Evolutionary conservation across 2,113 vertebrate species (phyloP), one percentile per base, ranked within the genome.

Genomic region (Entosphenus tridentatus): DNA sequence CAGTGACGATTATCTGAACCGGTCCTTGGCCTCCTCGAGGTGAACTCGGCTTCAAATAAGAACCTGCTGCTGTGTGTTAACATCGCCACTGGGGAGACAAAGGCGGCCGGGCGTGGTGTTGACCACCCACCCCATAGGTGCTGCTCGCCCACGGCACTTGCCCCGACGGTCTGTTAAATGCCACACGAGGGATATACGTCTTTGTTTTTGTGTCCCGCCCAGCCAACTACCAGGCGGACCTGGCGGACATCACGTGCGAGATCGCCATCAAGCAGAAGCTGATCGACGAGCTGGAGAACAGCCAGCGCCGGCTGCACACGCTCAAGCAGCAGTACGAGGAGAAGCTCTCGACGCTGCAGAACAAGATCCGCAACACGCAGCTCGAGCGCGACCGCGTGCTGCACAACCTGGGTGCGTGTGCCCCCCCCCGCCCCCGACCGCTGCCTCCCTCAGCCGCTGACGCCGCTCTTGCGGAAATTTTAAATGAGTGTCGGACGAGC

Each of bases 201-300:
- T 67, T 67, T 11, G 69, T 72, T 71, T 72, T 70, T 74, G 1
- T 76, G 73, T 77, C 72, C 65, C 10, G 75, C 75, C 73, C 72
- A 96, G 93, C 88, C 62, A 86, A 85, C 73, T 87, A 88, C 74
- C 92, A 97, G 71, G 90, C 87, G 3, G 92, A 98, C 77, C 76
- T 98, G 78, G 93, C 93, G 74, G 96, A 93, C 75, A 95, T 98
- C 77, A 98, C 93, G 14, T 98, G 93, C 75, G 93, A 98, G 83
- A 98, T 98, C 76, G 93, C 90, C 72, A 98, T 98, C 77, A 96
- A 98, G 78, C 93, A 98, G 77, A 95, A 96, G 74, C 82, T 98
- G 73, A 96, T 98, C 58, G 93, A 98, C 72, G 93, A 98, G 74
- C 80, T 98, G 62, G 93, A 98, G 77, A 98, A 96, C 77, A 98